Base-by-base conservation (phyloP, 2,113 vertebrate species). In the Eublepharis macularius region DNA sequence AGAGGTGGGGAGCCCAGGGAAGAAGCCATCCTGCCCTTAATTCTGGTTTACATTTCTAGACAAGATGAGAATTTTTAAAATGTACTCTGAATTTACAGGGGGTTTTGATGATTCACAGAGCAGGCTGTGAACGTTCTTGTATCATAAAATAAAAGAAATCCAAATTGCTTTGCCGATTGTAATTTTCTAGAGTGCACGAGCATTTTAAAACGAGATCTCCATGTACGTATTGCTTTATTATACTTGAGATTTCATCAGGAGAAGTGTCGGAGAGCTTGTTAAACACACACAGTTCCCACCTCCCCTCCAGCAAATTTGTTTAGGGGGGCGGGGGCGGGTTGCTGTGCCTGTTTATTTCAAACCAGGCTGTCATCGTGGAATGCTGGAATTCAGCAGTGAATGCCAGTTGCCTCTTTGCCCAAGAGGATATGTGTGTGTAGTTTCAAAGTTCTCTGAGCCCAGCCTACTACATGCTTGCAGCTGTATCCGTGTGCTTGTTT, bases 71-170 rank as follows among this genome's bases (percentile, higher is more conserved):
- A 80, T 90, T 92, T 82, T 90, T 86, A 89, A 81, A 74, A 84
- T 41, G 16, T 54, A 86, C 87, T 86, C 80, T 84, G n/a, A n/a
- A 91, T 34, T 88, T 92, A 84, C 36, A 57, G 34, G 0, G 14
- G 75, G 91, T 90, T 66, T 91, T 90, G 90, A 85, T 81, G 79
- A n/a, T 92, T 89, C 83, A 47, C 45, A 84, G 1, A 10, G 88
- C 47, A 68, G 32, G 81, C 79, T 84, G 0, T 1, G 63, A 57
- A 84, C 60, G 86, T 91, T 72, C 3, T 60, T 89, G 34, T 63
- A 57, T 89, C 0, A 0, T 90, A 83, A 84, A 88, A 51, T 47
- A 41, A 90, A 43, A 76, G 78, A 90, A 90, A 85, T 70, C 81
- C 80, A 86, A 92, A 90, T 85, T 89, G 34, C 49, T 84, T 87